These are phyloP conservation scores for Vespertilio murinus DNA, from an alignment of 2,797 vertebrate genomes.

Conservation along the genomic window DNA sequence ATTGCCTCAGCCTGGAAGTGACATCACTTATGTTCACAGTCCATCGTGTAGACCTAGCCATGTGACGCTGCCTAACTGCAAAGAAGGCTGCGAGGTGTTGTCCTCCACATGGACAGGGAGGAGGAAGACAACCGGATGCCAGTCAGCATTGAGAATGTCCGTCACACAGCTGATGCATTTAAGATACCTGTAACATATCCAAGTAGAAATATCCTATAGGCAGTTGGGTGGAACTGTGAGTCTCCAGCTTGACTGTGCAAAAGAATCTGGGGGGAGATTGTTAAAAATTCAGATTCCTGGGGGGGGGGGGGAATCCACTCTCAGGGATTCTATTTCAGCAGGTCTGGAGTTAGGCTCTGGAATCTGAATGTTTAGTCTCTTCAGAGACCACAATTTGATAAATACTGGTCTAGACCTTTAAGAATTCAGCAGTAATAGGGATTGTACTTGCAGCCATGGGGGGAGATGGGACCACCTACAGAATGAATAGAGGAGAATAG, in stretches of 20 bases:
- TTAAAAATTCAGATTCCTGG: background rate
- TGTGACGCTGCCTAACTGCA: background rate
- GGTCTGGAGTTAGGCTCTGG: background rate
- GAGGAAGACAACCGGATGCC: background rate
- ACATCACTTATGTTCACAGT: background rate
- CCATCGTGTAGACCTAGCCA: background rate
- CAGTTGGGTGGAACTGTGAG: background rate
- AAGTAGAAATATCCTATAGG: background rate
- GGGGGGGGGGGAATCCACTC: too few species aligned
- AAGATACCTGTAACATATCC: background rate
- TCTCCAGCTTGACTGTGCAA: background rate
- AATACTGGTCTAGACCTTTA: background rate
- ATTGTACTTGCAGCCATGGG: background rate
- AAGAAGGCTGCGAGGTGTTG: background rate
- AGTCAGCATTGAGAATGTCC: background rate
- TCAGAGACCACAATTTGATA: background rate
- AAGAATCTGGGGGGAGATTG: background rate
- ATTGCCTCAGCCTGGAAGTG: background rate
- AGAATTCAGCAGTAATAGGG: background rate
- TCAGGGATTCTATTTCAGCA: background rate
- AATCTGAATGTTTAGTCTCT: background rate
- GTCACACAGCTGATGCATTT: background rate
- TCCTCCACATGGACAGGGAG: background rate
- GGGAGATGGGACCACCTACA: background rate
- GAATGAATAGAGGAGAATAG: background rate